These are phyloP conservation scores for Halcyon leucocephala DNA, from an alignment of 2,797 vertebrate genomes.

Conservation along the genomic window DNA sequence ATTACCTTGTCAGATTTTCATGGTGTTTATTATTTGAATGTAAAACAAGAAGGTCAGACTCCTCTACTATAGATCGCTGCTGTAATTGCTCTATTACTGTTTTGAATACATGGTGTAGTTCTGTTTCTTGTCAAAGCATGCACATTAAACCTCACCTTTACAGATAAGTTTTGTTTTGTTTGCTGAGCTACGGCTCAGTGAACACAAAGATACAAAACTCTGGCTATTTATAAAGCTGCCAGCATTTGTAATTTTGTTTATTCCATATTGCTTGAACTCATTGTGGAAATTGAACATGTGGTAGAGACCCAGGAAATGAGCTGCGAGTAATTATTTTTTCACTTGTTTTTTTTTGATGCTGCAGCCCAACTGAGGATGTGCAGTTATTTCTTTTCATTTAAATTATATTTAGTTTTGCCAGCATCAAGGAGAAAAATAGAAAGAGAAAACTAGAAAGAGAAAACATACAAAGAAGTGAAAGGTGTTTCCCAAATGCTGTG, in stretches of 20 bases:
- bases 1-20: constrained; percentile 36
- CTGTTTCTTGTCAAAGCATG: background rate
- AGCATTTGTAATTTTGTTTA: constrained; percentile 22
- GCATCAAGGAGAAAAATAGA: background rate
- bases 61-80: background rate
- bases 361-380: background rate
- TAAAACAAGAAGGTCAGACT: constrained; percentile 30
- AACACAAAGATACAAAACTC: background rate
- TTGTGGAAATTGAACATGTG: background rate
- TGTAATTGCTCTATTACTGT: constrained; percentile 3
- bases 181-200: background rate
- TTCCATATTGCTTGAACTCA: background rate
- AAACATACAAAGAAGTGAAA: background rate
- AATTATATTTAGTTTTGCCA: background rate
- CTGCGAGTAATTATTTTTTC: background rate
- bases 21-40: background rate
- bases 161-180: constrained; percentile 9
- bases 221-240: background rate
- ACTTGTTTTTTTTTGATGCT: background rate
- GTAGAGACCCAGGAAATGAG: background rate
- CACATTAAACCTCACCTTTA: background rate
- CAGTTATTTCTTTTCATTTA: background rate
- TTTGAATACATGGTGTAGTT: background rate
- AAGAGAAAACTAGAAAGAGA: background rate
- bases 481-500: background rate